Conservation (phyloP, 1,140 invertebrate genomes). For the Drosophila busckii region DNA sequence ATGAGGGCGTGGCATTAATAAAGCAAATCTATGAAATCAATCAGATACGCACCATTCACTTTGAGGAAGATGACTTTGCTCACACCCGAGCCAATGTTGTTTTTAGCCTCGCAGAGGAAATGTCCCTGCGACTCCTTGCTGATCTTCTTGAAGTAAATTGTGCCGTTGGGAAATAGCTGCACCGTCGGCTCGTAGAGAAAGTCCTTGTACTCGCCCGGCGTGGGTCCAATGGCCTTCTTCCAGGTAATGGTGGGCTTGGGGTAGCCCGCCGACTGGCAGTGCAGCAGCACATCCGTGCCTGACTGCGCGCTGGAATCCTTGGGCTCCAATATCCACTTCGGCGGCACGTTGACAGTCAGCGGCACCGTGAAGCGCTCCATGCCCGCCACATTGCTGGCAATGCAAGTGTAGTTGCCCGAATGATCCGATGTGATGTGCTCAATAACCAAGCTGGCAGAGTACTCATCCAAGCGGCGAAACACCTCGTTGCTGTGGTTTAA, state of each 20-base stretch:
- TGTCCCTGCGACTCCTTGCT: conserved; percentile 92
- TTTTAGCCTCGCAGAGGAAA: conserved; percentile 95
- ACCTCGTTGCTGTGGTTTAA: conserved; percentile 77
- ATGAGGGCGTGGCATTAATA: conserved; percentile 4
- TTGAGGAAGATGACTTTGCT: conserved; percentile 93
- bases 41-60: conserved; percentile 86
- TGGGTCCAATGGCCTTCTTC: conserved; percentile 90
- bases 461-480: conserved; percentile 88
- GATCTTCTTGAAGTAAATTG: conserved; percentile 88
- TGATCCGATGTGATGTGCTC: conserved; percentile 90
- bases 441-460: conserved; percentile 93
- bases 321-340: conserved; percentile 94
- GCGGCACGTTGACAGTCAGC: conserved; percentile 92
- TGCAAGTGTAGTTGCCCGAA: conserved; percentile 93
- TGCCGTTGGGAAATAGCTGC: conserved; percentile 89
- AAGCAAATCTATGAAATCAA: background rate
- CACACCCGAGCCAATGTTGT: conserved; percentile 91
- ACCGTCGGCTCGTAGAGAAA: conserved; percentile 87
- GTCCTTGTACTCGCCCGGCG: conserved; percentile 91
- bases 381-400: conserved; percentile 91
- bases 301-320: conserved; percentile 91
- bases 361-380: conserved; percentile 86
- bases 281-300: conserved; percentile 88
- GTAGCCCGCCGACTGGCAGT: conserved; percentile 95
- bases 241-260: conserved; percentile 92